phyloP scores from a whole-genome alignment of 2,888 invertebrate genomes.

The Macaria notata region DNA sequence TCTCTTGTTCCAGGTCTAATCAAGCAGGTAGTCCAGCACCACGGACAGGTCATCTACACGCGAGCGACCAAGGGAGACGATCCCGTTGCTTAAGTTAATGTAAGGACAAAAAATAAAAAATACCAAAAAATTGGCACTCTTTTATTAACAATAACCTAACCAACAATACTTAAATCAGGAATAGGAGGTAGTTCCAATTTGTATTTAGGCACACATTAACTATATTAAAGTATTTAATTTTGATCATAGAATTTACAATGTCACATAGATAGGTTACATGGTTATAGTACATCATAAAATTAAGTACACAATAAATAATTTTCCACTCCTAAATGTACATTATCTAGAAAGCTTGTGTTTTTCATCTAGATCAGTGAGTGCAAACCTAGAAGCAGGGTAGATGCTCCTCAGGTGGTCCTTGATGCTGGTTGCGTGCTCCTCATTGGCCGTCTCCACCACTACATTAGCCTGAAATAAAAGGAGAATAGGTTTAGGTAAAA shows the following conservation, averaged over 20 bases:
- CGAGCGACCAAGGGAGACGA: constrained; percentile 97
- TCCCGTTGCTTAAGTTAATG: constrained; percentile 84
- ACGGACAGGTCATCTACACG: constrained; percentile 98
- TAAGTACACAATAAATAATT: too few relatives aligned
- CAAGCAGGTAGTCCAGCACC: constrained; percentile 97
- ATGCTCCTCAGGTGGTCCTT: constrained; percentile 59
- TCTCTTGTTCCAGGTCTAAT: constrained; percentile 87
- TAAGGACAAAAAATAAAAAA: constrained; percentile 73
- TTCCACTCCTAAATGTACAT: background rate
- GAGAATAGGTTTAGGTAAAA: too few relatives aligned
- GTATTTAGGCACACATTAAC: too few relatives aligned
- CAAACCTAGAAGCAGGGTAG: constrained; percentile 64
- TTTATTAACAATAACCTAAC: background rate
- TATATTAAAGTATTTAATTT: too few relatives aligned
- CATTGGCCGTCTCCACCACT: constrained; percentile 69
- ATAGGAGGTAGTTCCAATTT: too few relatives aligned
- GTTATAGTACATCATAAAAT: too few relatives aligned
- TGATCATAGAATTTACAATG: too few relatives aligned
- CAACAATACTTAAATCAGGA: too few relatives aligned
- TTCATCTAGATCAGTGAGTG: constrained; percentile 56
- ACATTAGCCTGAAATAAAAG: constrained; percentile 60
- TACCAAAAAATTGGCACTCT: constrained; percentile 29
- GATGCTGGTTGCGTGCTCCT: constrained; percentile 59
- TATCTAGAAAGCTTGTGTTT: constrained; percentile 51
- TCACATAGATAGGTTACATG: too few relatives aligned